These are phyloP conservation scores for Amblyjoppa fuscipennis DNA, from an alignment of 2,888 invertebrate species.

Conservation along the genomic window DNA sequence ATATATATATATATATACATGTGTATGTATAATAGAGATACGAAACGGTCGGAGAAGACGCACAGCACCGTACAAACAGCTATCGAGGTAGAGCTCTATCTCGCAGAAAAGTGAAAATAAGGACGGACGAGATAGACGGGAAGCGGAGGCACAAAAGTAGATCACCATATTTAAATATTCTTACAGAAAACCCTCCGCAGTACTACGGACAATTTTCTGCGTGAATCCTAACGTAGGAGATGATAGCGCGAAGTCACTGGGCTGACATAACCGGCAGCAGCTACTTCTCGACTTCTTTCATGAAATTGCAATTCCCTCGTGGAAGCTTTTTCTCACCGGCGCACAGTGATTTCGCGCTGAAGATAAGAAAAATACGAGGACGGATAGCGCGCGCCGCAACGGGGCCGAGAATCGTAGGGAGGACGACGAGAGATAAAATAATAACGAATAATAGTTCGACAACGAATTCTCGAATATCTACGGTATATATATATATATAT, in stretches of 20 bases:
- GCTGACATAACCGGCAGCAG: background rate
- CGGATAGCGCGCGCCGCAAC: constrained; percentile 3
- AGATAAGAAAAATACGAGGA: constrained; percentile 28
- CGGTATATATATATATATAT: too few species aligned
- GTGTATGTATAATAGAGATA: constrained; percentile 12
- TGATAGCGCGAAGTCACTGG: constrained; percentile 43
- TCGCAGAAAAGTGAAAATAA: constrained; percentile 32
- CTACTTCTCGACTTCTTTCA: constrained; percentile 15
- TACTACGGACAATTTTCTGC: constrained; percentile 28
- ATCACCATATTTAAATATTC: constrained; percentile 45
- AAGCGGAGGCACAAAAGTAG: constrained; percentile 40
- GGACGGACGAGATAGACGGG: constrained; percentile 28
- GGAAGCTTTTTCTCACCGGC: constrained; percentile 22
- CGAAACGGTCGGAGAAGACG: constrained; percentile 47
- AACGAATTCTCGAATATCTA: constrained; percentile 30
- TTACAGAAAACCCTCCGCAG: constrained; percentile 5
- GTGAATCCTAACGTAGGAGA: constrained; percentile 25
- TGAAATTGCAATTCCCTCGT: constrained; percentile 40
- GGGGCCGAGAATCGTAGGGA: background rate
- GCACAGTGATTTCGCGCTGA: constrained; percentile 17
- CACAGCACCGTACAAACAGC: constrained; percentile 38
- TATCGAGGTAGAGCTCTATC: constrained; percentile 14
- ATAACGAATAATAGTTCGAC: constrained; percentile 27
- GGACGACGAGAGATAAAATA: constrained; percentile 14
- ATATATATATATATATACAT: constrained; percentile 13